These are phyloP conservation scores for Yponomeuta sedellus DNA, from an alignment of 2,888 invertebrate genomes.

Conservation along the genomic window DNA sequence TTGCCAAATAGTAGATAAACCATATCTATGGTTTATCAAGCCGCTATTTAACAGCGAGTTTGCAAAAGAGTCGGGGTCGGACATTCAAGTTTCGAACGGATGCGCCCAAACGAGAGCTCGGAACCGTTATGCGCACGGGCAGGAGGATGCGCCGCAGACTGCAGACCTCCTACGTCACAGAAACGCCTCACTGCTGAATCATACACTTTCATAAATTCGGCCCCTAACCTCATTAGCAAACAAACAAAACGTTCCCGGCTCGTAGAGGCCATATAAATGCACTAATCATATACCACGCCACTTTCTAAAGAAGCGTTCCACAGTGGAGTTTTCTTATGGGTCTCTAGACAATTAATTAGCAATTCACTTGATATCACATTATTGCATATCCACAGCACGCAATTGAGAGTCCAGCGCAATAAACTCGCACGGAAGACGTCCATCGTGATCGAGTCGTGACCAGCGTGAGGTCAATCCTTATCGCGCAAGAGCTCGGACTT, in stretches of 20 bases:
- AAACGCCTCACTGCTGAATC: conserved; percentile 6
- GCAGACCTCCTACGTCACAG: conserved; percentile 23
- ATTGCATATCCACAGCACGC: conserved; percentile 51
- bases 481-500: conserved; percentile 71
- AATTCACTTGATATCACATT: conserved; percentile 70
- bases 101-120: conserved; percentile 49
- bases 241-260: conserved; percentile 21
- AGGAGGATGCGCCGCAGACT: conserved; percentile 35
- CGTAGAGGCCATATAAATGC: conserved; percentile 46
- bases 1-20: not conserved
- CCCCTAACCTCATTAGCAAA: not conserved
- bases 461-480: conserved; percentile 61
- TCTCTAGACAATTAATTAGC: conserved; percentile 51
- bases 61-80: conserved; percentile 2
- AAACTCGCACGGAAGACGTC: conserved; percentile 45
- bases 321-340: conserved; percentile 34
- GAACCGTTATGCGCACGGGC: conserved; percentile 59
- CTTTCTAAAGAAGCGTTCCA: conserved; percentile 34
- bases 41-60: not conserved
- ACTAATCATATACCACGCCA: conserved; percentile 34
- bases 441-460: conserved; percentile 45
- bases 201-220: conserved; percentile 18
- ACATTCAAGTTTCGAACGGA: conserved; percentile 8
- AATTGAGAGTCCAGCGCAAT: conserved; percentile 43
- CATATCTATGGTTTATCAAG: not conserved